These are phyloP conservation scores for Ophion costatus DNA, from an alignment of 2,888 invertebrate species.

Conservation along the genomic window DNA sequence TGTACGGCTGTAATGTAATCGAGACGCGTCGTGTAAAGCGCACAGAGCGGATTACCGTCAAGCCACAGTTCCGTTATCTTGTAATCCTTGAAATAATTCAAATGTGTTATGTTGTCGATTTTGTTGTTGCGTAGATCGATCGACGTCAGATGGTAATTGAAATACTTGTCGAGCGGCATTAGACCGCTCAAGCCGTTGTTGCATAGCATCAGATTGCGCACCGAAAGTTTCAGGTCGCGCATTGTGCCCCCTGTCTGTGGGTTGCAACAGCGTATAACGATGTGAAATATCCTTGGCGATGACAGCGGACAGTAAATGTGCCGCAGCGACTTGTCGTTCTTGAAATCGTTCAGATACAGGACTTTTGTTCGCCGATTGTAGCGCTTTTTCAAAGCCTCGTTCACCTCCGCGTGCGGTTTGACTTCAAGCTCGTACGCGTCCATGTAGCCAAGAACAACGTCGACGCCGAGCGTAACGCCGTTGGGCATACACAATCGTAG, in stretches of 20 bases:
- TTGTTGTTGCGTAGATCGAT: constrained; percentile 79
- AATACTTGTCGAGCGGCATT: constrained; percentile 76
- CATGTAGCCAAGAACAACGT: constrained; percentile 79
- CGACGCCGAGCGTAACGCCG: constrained; percentile 73
- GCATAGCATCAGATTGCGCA: constrained; percentile 78
- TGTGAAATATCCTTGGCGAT: constrained; percentile 74
- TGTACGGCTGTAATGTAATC: constrained; percentile 78
- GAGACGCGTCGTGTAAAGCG: constrained; percentile 71
- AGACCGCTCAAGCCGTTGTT: constrained; percentile 75
- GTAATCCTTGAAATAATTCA: constrained; percentile 78
- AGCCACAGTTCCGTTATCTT: constrained; percentile 80
- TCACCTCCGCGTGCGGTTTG: constrained; percentile 74
- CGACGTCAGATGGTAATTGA: constrained; percentile 75
- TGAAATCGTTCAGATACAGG: constrained; percentile 78
- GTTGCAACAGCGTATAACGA: constrained; percentile 74
- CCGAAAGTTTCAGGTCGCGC: constrained; percentile 72
- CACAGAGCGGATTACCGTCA: constrained; percentile 81
- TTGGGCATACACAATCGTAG: constrained; percentile 71
- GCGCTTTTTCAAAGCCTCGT: constrained; percentile 72
- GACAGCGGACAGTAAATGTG: constrained; percentile 79
- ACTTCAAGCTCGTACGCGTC: constrained; percentile 71
- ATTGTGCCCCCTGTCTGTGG: constrained; percentile 67
- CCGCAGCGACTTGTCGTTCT: constrained; percentile 74
- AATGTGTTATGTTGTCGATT: constrained; percentile 73
- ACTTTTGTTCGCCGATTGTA: constrained; percentile 74